phyloP scores from a whole-genome alignment of 2,888 invertebrate genomes.

The Callinectes sapidus region DNA sequence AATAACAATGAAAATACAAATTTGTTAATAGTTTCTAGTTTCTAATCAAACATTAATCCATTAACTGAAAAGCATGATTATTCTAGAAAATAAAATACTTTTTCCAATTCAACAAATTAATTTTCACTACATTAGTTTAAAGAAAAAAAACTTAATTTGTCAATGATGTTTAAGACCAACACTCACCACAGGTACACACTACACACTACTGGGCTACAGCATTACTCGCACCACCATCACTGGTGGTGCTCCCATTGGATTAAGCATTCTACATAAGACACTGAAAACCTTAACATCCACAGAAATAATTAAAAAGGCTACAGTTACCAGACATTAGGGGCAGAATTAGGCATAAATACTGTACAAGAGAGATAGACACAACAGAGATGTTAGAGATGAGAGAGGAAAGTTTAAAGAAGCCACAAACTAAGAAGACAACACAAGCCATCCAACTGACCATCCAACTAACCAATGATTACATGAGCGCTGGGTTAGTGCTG shows the following conservation, averaged over 20 bases:
- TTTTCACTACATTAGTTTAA: slow-evolving; percentile 12
- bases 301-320: not conserved
- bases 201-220: slow-evolving; percentile 13
- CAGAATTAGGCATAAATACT: slow-evolving; percentile 33
- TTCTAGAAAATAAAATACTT: not conserved
- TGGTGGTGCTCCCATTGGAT: not conserved
- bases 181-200: slow-evolving; percentile 24
- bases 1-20: not conserved
- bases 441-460: slow-evolving; percentile 66
- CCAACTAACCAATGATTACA: slow-evolving; percentile 58
- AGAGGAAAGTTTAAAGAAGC: slow-evolving; percentile 11
- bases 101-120: not conserved
- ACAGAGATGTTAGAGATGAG: slow-evolving; percentile 39
- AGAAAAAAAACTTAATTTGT: not conserved
- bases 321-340: not conserved
- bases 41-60: slow-evolving; percentile 1
- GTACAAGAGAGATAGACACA: not conserved
- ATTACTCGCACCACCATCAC: not conserved
- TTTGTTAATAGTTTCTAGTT: not conserved
- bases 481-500: slow-evolving; percentile 72
- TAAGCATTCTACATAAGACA: not conserved
- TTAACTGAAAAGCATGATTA: not conserved
- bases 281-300: not conserved
- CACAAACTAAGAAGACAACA: slow-evolving; percentile 43
- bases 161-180: not conserved